These are phyloP conservation scores for Montipora capricornis DNA, from an alignment of 64 coral and sea anemone species.

Conservation along the genomic window DNA sequence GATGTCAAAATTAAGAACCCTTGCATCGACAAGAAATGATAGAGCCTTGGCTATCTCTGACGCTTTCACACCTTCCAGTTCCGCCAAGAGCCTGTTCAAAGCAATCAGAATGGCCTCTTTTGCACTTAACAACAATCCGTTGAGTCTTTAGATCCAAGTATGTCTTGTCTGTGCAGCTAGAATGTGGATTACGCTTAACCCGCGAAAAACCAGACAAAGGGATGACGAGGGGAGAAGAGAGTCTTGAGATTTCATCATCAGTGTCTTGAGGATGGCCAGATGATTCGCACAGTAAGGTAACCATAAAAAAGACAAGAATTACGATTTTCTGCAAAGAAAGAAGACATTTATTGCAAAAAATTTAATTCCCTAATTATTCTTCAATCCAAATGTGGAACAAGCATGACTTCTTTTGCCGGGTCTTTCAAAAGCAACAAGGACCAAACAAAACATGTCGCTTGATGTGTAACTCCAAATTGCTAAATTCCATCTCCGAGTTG, in stretches of 20 bases:
- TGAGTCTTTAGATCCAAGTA: background rate
- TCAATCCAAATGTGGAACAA: too few relatives aligned
- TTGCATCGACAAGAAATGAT: background rate
- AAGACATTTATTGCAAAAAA: too few relatives aligned
- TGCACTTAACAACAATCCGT: background rate
- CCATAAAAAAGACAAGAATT: background rate
- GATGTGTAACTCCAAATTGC: too few relatives aligned
- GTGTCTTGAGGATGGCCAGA: background rate
- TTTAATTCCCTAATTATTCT: too few relatives aligned
- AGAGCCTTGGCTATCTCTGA: background rate
- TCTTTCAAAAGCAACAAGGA: too few relatives aligned
- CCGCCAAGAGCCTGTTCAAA: background rate
- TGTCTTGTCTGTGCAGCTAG: background rate
- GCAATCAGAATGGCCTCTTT: background rate
- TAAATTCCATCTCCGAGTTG: too few relatives aligned
- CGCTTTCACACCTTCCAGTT: background rate
- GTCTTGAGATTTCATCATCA: background rate
- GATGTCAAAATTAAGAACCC: background rate
- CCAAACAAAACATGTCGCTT: too few relatives aligned
- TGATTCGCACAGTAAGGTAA: background rate
- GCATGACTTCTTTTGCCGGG: too few relatives aligned
- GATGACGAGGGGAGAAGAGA: background rate
- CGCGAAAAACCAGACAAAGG: background rate
- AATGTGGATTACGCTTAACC: background rate
- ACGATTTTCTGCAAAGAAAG: background rate